A percentile compares a stretch with the other conserved stretches of the same genome.
phyloP scores from a whole-genome alignment of 2,113 vertebrate genomes.

The Channa maculata region DNA sequence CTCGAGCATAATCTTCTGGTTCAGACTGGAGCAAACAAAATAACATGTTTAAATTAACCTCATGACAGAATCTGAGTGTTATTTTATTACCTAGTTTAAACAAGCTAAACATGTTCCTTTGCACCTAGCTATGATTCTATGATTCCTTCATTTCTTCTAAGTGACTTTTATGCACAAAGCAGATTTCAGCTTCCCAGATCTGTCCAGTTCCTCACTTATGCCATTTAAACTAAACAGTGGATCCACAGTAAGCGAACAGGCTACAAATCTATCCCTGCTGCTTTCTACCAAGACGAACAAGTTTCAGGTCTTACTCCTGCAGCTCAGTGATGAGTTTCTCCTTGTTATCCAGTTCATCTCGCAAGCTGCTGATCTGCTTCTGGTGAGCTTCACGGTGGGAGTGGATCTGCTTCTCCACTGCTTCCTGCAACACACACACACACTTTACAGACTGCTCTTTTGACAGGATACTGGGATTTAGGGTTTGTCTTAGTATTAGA shows the following conservation, averaged over 20 bases:
- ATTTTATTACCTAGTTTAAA: too few species aligned
- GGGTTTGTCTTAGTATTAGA: too few species aligned
- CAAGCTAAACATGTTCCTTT: too few species aligned
- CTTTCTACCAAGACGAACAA: background rate
- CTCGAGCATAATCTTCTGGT: conserved; percentile 98
- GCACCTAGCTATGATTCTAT: too few species aligned
- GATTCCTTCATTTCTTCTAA: too few species aligned
- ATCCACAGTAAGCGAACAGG: too few species aligned
- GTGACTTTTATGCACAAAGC: too few species aligned
- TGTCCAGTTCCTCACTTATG: too few species aligned
- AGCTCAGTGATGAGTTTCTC: conserved; percentile 96
- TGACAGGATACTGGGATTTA: background rate
- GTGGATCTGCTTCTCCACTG: conserved; percentile 96
- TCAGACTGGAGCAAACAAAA: conserved; percentile 84
- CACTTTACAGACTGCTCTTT: background rate
- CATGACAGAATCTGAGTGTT: too few species aligned
- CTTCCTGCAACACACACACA: conserved; percentile 84
- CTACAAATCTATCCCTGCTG: too few species aligned
- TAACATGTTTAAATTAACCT: background rate
- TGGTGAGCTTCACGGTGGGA: conserved; percentile 96
- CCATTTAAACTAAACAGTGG: too few species aligned
- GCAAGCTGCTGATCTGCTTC: conserved; percentile 95
- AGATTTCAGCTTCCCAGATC: too few species aligned
- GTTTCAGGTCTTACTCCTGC: conserved; percentile 89
- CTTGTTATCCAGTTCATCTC: conserved; percentile 95